These are phyloP conservation scores for Lasioglossum albipes DNA, from an alignment of 1,140 invertebrate species.

Conservation along the genomic window DNA sequence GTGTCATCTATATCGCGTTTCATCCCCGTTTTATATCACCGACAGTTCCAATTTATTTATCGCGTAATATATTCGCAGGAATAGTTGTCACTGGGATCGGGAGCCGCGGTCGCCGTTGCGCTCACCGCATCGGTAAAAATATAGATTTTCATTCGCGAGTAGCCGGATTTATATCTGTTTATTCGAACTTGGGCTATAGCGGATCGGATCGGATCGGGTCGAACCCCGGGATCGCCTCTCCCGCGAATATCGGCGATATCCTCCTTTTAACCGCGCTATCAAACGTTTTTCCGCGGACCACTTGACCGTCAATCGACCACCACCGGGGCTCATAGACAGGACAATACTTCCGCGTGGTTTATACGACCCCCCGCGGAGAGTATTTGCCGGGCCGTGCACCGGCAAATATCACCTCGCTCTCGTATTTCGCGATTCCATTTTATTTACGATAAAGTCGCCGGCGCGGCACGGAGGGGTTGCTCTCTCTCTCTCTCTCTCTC, in stretches of 20 bases:
- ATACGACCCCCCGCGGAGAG: conserved; percentile 52
- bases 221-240: no score
- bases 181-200: neutral
- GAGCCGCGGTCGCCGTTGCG: neutral
- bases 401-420: conserved; percentile 57
- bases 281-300: neutral
- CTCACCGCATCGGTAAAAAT: neutral
- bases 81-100: conserved; percentile 6
- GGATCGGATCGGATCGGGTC: no score
- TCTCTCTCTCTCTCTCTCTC: neutral
- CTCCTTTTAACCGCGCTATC: no score
- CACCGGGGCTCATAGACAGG: conserved; percentile 44
- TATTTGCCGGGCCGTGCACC: conserved; percentile 46
- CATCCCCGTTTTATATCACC: conserved; percentile 11
- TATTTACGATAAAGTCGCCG: conserved; percentile 73
- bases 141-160: conserved; percentile 19
- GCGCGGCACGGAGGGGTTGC: conserved; percentile 13
- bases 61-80: conserved; percentile 24
- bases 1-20: conserved; percentile 1
- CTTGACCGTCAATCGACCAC: conserved; percentile 46
- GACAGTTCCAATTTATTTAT: conserved; percentile 28
- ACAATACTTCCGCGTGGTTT: conserved; percentile 54
- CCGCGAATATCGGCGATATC: no score
- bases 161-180: conserved; percentile 27
- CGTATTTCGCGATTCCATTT: conserved; percentile 70